Evolutionary conservation across 2,888 invertebrate genomes (phyloP).

Genomic region (Dryocosmus kuriphilus): DNA sequence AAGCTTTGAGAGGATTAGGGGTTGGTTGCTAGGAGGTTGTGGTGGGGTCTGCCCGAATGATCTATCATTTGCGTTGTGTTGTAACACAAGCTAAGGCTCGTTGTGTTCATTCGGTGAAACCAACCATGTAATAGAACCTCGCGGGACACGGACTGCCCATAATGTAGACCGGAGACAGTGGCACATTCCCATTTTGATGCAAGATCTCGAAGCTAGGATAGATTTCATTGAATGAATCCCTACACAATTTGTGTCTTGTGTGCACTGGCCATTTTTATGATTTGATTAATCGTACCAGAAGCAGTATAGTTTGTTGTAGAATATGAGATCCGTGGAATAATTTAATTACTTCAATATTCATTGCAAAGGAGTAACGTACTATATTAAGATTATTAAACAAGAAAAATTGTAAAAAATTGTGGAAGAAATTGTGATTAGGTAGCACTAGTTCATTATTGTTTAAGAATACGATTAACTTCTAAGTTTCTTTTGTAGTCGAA

Average conservation of each 20-base stretch:
- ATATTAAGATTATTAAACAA: no score
- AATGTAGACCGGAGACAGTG: constrained; percentile 62
- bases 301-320: neutral
- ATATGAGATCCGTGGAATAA: no score
- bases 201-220: constrained; percentile 66
- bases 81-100: constrained; percentile 61
- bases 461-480: no score
- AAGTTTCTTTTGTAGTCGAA: no score
- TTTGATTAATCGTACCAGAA: neutral
- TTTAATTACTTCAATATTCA: no score
- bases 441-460: no score
- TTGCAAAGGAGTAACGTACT: no score
- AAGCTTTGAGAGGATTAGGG: constrained; percentile 49
- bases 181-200: constrained; percentile 61
- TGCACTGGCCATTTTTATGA: constrained; percentile 52
- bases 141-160: constrained; percentile 62
- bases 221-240: constrained; percentile 52
- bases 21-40: constrained; percentile 40
- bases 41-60: constrained; percentile 36
- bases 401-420: no score
- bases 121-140: constrained; percentile 75
- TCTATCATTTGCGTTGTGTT: constrained; percentile 33
- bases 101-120: constrained; percentile 73
- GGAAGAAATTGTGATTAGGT: no score
- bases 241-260: constrained; percentile 54